phyloP scores from a whole-genome alignment of 2,113 vertebrate species.

The Triplophysa dalaica region DNA sequence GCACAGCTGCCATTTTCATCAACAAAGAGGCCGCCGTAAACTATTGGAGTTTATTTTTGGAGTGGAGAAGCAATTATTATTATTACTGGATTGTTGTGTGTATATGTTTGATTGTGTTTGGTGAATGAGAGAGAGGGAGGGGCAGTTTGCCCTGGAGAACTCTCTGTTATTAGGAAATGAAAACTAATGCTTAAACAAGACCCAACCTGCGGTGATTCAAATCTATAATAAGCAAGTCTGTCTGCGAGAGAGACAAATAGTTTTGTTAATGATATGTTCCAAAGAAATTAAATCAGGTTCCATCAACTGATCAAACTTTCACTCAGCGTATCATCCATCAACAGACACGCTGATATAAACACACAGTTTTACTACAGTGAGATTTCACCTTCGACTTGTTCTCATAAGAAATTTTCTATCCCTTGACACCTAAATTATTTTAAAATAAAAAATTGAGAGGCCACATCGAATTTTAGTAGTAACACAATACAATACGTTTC shows the following conservation, averaged over 20 bases:
- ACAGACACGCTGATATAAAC: constrained; percentile 6
- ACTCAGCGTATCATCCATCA: neutral
- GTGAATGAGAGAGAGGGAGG: constrained; percentile 13
- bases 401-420: too few species aligned
- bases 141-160: constrained; percentile 24
- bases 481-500: too few species aligned
- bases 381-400: too few species aligned
- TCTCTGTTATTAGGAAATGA: constrained; percentile 33
- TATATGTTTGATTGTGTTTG: constrained; percentile 3
- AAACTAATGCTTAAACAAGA: constrained; percentile 43
- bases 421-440: too few species aligned
- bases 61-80: neutral
- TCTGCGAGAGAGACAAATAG: neutral
- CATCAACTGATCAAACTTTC: constrained; percentile 3
- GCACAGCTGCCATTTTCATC: too few species aligned
- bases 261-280: constrained; percentile 3
- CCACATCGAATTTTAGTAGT: too few species aligned
- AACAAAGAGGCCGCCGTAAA: too few species aligned
- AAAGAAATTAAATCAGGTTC: neutral
- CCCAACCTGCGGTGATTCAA: constrained; percentile 27
- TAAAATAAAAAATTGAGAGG: too few species aligned
- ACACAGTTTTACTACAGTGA: neutral
- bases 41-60: neutral
- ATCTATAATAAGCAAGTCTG: constrained; percentile 15
- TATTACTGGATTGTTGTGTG: constrained; percentile 26